Evolutionary conservation across 2,113 vertebrate species (phyloP).

Genomic region (Amphiprion percula): DNA sequence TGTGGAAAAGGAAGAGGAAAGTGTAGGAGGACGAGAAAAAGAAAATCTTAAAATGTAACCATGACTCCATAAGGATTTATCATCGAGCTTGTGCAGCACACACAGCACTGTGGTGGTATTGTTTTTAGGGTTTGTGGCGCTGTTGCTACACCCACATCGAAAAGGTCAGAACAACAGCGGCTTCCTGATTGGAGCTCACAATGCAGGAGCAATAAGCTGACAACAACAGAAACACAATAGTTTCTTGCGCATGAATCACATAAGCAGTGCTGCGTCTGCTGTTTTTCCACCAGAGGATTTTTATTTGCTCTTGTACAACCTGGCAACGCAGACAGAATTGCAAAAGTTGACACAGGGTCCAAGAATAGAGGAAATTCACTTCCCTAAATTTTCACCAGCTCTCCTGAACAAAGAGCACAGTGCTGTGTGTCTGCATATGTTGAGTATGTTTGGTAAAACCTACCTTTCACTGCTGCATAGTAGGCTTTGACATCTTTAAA

Average conservation of each 20-base stretch:
- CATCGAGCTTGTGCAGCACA: conserved; percentile 17
- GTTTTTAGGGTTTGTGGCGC: conserved; percentile 19
- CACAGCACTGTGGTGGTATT: conserved; percentile 11
- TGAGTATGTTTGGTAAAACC: neutral
- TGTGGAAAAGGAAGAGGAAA: conserved; percentile 59
- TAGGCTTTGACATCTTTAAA: conserved; percentile 93
- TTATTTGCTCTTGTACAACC: conserved; percentile 3
- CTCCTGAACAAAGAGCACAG: neutral
- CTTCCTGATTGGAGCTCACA: conserved; percentile 54
- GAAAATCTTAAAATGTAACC: conserved; percentile 15
- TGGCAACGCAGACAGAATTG: conserved; percentile 45
- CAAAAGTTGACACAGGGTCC: conserved; percentile 31
- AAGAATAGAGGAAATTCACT: conserved; percentile 55
- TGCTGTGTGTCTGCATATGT: neutral
- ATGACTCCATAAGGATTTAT: conserved; percentile 11
- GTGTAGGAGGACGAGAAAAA: neutral
- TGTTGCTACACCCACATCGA: conserved; percentile 34
- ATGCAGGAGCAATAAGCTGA: conserved; percentile 35
- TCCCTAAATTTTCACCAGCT: conserved; percentile 35
- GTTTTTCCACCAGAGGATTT: conserved; percentile 10
- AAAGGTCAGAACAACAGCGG: conserved; percentile 69
- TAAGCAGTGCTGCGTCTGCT: conserved; percentile 30
- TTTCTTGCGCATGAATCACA: conserved; percentile 26
- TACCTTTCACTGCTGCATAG: conserved; percentile 91
- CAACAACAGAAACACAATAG: conserved; percentile 4